Base-by-base conservation (phyloP, 2,888 invertebrate genomes). In the Oxycera nigricornis region DNA sequence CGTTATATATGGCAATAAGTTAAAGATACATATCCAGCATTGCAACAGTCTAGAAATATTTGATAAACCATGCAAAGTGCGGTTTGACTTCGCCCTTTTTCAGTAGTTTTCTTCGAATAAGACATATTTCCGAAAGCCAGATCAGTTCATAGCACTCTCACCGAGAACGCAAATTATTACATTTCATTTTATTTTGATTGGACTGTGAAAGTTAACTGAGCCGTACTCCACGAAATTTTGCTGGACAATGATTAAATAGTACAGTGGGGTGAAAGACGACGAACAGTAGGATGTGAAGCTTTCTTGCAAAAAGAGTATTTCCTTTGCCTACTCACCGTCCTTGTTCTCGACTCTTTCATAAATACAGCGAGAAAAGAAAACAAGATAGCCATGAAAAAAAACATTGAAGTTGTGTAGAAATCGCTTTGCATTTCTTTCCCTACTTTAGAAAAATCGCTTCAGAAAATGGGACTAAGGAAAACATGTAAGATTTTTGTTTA, bases 401-500 rank as follows among this genome's bases (percentile, higher is more conserved):
- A n/a, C n/a, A n/a, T n/a, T n/a, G n/a, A n/a, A n/a, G n/a, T n/a
- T n/a, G n/a, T n/a, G n/a, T n/a, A n/a, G n/a, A n/a, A n/a, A n/a
- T n/a, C n/a, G n/a, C n/a, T n/a, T n/a, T n/a, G n/a, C n/a, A 55
- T 31, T 70, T 52, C 70, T 52, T 52, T 70, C 52, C 35, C 30
- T 55, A 31, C 17, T 52, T 1, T 22, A 22, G 35, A 65, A 24
- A n/a, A 55, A 22, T 22, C 30, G 22, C 28, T 39, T 35, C 17
- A 68, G 50, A 46, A 28, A 26, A 70, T 55, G 31, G 31, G n/a
- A 52, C 52, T 35, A 22, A 31, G 52, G 22, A 50, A 22, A 52
- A 75, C 39, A 73, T 61, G 73, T 75, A 75, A 75, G 75, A 75
- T 75, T 75, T 41, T 41, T 70, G 30, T 31, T 55, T 52, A 39